Evolutionary conservation across 2,888 invertebrate species (phyloP), one percentile per base, ranked within the genome.

Genomic region (Thymelicus sylvestris): DNA sequence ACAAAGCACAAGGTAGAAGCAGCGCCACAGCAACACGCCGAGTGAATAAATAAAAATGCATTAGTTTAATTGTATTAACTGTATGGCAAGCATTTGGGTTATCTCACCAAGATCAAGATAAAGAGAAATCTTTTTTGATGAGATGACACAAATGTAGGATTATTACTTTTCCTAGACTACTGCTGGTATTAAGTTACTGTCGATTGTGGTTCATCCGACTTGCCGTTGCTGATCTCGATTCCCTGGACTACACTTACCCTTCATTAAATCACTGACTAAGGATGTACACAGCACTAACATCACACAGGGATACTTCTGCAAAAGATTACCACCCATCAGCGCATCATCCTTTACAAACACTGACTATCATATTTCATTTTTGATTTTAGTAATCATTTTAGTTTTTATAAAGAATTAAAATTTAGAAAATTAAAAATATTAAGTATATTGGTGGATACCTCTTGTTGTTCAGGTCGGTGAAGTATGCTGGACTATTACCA

Each of bases 301-400:
- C 95, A 95, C 95, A 95, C 95, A 95, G 94, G 95, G 94, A 95
- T 94, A 95, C 93, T 96, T 96, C 96, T 96, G 96, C 95, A 96
- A 95, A 96, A 96, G 96, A 96, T 95, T 93, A 95, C 93, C 96
- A 95, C 96, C 95, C 95, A 94, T 95, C 94, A 95, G 95, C 95
- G 93, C 83, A 89, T 86, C 87, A 89, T 86, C 88, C 86, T 85
- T 86, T 87, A 71, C 84, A 87, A 83, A 86, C 82, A 86, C 77
- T 82, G 77, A 82, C 81, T 86, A 80, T 77, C 78, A 75, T 83
- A 78, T 75, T 73, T 79, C 77, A 78, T 79, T 77, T 75, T 76
- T 75, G 75, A 80, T 71, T 74, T 73, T 79, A 71, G 15, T 73
- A 72, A 74, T 74, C 77, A 78, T 79, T 79, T 78, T 73, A 68